Base-by-base conservation (phyloP, 2,113 vertebrate genomes). In the Otus sunia region DNA sequence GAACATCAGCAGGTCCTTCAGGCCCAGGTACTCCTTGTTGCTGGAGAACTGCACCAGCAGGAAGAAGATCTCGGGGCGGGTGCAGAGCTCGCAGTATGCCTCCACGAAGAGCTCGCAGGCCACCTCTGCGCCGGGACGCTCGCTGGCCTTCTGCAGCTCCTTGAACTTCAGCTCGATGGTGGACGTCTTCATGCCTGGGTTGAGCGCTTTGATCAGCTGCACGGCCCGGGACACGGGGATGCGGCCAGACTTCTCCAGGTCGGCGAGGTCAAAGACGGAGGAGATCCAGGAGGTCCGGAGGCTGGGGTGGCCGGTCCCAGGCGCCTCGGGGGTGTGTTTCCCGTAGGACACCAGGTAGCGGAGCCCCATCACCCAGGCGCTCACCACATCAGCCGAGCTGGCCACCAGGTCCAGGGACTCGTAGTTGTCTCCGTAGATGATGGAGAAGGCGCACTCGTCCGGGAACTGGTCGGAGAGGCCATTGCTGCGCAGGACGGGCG, bases 341-440 rank as follows among this genome's bases (percentile, higher is more conserved):
- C 99, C 99, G 0, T 99, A 99, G 68, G 99, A 99, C 64, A 99
- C 99, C 92, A 99, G 90, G 87, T 99, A 99, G 50, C 99, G 96
- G 59, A 99, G 98, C 50, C 99, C 99, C 99, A 99, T 99, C 88
- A 99, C 99, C 99, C 99, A 99, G 25, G 98, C 99, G 19, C 98
- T 99, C 97, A 99, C 99, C 79, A 99, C 98, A 2, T 99, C 99
- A 5, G 99, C 98, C 1, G 99, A 98, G 95, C 98, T 98, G 74
- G 99, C 99, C 74, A 99, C 99, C 80, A 99, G 96, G 95, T 99
- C 99, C 96, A 99, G 97, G 15, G 99, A 99, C 96, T 99, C 99
- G 1, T 99, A 99, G 91, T 99, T 99, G 88, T 99, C 99, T n/a
- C 99, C 99, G 0, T 99, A 99, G 94, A 99, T 99, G 86, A 99